phyloP scores from a whole-genome alignment of 2,797 vertebrate genomes.

The Columba guinea region DNA sequence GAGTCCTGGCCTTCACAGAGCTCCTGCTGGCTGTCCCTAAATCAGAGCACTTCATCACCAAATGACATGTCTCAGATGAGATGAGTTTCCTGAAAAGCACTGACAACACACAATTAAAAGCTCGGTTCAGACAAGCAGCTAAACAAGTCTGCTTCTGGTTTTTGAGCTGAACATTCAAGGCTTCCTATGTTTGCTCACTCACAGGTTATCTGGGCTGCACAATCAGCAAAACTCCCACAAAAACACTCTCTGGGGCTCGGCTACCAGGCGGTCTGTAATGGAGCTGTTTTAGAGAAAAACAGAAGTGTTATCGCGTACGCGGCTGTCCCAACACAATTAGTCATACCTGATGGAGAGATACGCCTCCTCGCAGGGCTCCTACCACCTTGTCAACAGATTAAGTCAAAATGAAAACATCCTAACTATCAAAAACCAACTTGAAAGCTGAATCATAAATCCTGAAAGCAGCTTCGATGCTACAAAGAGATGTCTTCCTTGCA shows the following conservation, averaged over 20 bases:
- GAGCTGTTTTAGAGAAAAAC: slow-evolving; percentile 45
- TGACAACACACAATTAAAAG: background rate
- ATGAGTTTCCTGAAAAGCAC: slow-evolving; percentile 54
- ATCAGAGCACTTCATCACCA: background rate
- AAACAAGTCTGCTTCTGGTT: background rate
- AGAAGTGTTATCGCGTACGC: background rate
- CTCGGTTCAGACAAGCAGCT: background rate
- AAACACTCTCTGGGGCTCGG: background rate
- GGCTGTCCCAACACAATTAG: slow-evolving; percentile 56
- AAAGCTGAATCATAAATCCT: slow-evolving; percentile 43
- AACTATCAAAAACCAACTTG: slow-evolving; percentile 21
- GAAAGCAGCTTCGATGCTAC: background rate
- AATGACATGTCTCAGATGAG: background rate
- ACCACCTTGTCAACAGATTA: slow-evolving; percentile 32
- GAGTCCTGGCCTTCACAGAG: background rate
- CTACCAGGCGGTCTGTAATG: slow-evolving; percentile 49
- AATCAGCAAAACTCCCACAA: slow-evolving; percentile 53
- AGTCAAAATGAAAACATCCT: slow-evolving; percentile 53
- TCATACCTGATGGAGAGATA: slow-evolving; percentile 64
- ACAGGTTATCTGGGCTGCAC: slow-evolving; percentile 50
- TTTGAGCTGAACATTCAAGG: slow-evolving; percentile 19
- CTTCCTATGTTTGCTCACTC: slow-evolving; percentile 50
- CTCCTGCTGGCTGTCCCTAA: background rate
- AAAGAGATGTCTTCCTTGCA: background rate
- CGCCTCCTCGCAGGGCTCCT: background rate